Percentiles rank a stretch among this genome's conserved stretches.
phyloP scores from a whole-genome alignment of 2,888 invertebrate species.

The Dysmachus trigonus region DNA sequence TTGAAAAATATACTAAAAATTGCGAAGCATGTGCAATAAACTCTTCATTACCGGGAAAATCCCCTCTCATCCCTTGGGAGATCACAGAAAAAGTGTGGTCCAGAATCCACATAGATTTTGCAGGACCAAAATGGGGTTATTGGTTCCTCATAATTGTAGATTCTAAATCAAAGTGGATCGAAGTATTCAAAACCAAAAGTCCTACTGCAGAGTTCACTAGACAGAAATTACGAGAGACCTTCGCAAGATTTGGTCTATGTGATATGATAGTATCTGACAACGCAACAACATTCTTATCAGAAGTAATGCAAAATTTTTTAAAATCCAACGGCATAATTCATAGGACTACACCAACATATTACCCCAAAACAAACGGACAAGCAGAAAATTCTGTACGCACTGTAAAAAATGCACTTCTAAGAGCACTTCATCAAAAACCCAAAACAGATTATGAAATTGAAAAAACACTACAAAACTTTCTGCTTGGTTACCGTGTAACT shows the following conservation, averaged over 20 bases:
- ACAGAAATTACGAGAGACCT: constrained; percentile 38
- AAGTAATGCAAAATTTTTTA: constrained; percentile 29
- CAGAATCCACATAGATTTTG: constrained; percentile 23
- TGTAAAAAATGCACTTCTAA: neutral
- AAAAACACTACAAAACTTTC: neutral
- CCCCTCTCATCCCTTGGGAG: neutral
- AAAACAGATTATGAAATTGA: neutral
- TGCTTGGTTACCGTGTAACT: neutral
- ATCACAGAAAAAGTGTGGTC: constrained; percentile 27
- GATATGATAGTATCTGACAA: constrained; percentile 40
- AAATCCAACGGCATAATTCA: constrained; percentile 38
- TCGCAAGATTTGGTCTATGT: constrained; percentile 30
- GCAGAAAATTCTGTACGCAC: neutral
- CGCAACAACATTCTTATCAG: constrained; percentile 20
- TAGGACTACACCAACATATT: constrained; percentile 37
- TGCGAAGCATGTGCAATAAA: neutral
- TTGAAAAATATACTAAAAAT: neutral
- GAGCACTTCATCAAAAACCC: neutral
- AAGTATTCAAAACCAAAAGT: constrained; percentile 41
- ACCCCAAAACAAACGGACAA: neutral
- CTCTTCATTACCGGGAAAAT: neutral
- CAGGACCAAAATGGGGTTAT: constrained; percentile 38
- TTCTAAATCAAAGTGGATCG: constrained; percentile 42
- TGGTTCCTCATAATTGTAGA: constrained; percentile 42
- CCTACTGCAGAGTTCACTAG: constrained; percentile 41